These are phyloP conservation scores for Melanotaenia duboulayi DNA, from an alignment of 2,113 vertebrate genomes.

Conservation along the genomic window DNA sequence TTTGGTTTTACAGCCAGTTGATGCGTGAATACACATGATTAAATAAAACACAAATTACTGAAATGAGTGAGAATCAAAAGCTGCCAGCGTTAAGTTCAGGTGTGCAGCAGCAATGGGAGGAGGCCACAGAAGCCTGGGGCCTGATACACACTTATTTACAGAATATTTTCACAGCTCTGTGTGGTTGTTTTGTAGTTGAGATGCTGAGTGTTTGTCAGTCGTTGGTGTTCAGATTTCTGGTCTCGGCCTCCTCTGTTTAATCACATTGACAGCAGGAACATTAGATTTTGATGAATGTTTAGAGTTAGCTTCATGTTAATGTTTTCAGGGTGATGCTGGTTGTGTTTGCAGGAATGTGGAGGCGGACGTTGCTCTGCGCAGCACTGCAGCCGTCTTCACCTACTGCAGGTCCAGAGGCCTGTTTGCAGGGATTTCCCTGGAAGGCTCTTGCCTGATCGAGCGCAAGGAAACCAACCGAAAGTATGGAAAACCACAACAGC, in stretches of 20 bases:
- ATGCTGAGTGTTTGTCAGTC: no score
- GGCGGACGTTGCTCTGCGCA: conserved; percentile 91
- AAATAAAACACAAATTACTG: not conserved
- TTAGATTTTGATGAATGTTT: not conserved
- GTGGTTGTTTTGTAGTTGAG: no score
- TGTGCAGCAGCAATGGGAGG: no score
- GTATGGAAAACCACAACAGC: conserved; percentile 73
- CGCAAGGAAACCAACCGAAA: conserved; percentile 97
- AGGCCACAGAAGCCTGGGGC: no score
- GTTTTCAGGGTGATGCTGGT: no score
- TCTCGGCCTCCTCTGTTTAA: no score
- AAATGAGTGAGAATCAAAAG: no score
- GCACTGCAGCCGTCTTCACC: conserved; percentile 91
- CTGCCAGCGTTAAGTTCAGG: no score
- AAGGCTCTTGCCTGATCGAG: conserved; percentile 94
- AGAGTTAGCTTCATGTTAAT: not conserved
- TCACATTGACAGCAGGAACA: no score
- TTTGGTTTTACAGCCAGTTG: not conserved
- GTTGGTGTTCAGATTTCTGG: no score
- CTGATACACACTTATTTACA: no score
- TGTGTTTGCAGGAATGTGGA: conserved; percentile 88
- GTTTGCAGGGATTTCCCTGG: conserved; percentile 94
- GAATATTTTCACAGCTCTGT: no score
- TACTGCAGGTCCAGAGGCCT: conserved; percentile 95
- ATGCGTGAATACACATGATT: not conserved